Evolutionary conservation across 2,797 vertebrate species (phyloP), one percentile per base, ranked within the genome.

Genomic region (Phoebastria nigripes): DNA sequence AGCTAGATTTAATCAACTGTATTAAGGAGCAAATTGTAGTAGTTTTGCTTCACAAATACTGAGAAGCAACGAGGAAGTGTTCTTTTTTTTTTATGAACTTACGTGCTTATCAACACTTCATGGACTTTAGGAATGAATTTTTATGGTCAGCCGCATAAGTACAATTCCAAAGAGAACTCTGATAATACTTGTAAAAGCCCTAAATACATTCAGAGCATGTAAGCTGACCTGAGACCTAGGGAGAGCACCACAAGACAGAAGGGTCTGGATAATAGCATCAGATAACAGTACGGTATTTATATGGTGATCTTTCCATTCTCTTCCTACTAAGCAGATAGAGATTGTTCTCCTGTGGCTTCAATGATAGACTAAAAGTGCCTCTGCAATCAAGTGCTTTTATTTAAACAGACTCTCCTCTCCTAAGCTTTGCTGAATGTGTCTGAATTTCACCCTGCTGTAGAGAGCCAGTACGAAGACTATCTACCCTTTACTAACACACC

Each of bases 311-410:
- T 81, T 58, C 55, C 61, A 51, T 89, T 92, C 78, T 94, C 41
- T 96, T 90, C 78, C 62, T 82, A 8, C 78, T 74, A n/a, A 39
- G 37, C 26, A 92, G 73, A 73, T 73, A 79, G 26, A 89, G 24
- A 66, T 67, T 82, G 21, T 74, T 94, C 84, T 89, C 90, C 78
- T 33, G 52, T 47, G 54, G 78, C 61, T 89, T 89, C 91, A 62
- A 5, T 74, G 93, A 87, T 17, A 94, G 77, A 54, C 39, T 92
- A 76, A 73, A 49, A 73, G 52, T 71, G 33, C n/a, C 47, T 83
- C 77, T 84, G 89, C 91, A 93, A 94, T 90, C 96, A 94, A 93
- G 59, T 92, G 59, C 72, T 90, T 86, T 85, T 88, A 78, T 95
- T 96, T 89, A 95, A 94, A 83, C 80, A 90, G 70, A 70, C 2